Conservation (phyloP, 2,888 invertebrate genomes). For the Pterostichus madidus region DNA sequence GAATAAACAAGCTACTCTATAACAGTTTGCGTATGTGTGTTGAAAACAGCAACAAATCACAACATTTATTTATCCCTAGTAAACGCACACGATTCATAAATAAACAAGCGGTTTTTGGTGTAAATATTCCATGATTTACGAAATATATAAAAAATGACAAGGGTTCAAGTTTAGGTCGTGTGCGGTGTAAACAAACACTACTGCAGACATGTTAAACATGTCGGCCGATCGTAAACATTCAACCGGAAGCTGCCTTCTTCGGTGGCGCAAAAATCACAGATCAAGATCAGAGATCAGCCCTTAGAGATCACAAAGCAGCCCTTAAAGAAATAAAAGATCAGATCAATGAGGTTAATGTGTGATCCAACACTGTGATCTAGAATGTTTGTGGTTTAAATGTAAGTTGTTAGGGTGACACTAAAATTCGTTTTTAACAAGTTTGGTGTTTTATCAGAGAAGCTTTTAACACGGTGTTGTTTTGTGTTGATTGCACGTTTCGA, state of each 20-base stretch:
- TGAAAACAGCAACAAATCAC: background rate
- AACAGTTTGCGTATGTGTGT: background rate
- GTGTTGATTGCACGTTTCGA: constrained; percentile 9
- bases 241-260: constrained; percentile 64
- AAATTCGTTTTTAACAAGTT: constrained; percentile 34
- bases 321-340: background rate
- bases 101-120: constrained; percentile 45
- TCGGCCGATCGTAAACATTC: constrained; percentile 64
- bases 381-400: constrained; percentile 4
- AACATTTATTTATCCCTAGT: constrained; percentile 5
- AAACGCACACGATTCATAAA: background rate
- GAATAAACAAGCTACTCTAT: background rate
- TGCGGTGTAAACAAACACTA: constrained; percentile 21
- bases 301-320: background rate
- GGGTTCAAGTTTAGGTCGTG: constrained; percentile 19
- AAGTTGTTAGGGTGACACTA: constrained; percentile 2
- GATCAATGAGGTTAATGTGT: background rate
- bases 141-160: constrained; percentile 29
- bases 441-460: constrained; percentile 22
- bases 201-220: constrained; percentile 59
- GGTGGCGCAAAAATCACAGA: constrained; percentile 16
- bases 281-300: constrained; percentile 23
- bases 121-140: constrained; percentile 52
- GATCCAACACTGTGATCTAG: background rate
- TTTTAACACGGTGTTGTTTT: constrained; percentile 28